These are phyloP conservation scores for Acanthis flammea DNA, from an alignment of 2,797 vertebrate species.

Conservation along the genomic window DNA sequence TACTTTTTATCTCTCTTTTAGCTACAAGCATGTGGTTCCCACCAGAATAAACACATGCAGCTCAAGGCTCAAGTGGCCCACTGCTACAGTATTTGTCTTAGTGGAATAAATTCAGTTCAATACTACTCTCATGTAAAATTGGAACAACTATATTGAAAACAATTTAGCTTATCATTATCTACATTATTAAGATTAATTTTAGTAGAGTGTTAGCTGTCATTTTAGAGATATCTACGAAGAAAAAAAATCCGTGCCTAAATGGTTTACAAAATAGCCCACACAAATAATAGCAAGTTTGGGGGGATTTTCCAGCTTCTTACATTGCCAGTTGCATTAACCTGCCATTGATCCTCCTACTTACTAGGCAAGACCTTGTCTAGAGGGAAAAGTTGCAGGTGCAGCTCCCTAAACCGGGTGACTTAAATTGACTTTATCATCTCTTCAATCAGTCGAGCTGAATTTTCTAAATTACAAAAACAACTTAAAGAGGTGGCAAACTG, in stretches of 20 bases:
- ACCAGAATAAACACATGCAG: background rate
- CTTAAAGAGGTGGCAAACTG: slow-evolving; percentile 44
- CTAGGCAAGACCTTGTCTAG: slow-evolving; percentile 49
- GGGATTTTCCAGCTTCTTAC: background rate
- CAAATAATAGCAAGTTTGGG: background rate
- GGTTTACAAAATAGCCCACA: slow-evolving; percentile 2
- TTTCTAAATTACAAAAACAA: slow-evolving; percentile 60
- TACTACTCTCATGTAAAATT: background rate
- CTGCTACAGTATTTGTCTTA: background rate
- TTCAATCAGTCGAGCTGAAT: slow-evolving; percentile 46
- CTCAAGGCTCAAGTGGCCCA: background rate
- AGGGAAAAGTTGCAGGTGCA: slow-evolving; percentile 43
- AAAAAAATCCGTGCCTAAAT: background rate
- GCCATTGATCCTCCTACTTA: slow-evolving; percentile 56
- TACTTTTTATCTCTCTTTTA: background rate
- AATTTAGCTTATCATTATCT: slow-evolving; percentile 28
- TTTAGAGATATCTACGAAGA: background rate
- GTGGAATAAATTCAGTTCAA: background rate
- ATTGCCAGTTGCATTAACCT: slow-evolving; percentile 40
- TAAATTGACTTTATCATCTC: slow-evolving; percentile 62
- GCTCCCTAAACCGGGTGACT: slow-evolving; percentile 27
- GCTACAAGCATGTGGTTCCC: background rate
- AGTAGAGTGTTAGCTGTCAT: background rate
- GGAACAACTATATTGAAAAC: slow-evolving; percentile 25
- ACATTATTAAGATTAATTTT: slow-evolving; percentile 27